A percentile compares a stretch with the other conserved stretches of the same genome.
These are phyloP conservation scores for Hypselothyrea guttata DNA, from an alignment of 2,888 invertebrate species.

Conservation along the genomic window DNA sequence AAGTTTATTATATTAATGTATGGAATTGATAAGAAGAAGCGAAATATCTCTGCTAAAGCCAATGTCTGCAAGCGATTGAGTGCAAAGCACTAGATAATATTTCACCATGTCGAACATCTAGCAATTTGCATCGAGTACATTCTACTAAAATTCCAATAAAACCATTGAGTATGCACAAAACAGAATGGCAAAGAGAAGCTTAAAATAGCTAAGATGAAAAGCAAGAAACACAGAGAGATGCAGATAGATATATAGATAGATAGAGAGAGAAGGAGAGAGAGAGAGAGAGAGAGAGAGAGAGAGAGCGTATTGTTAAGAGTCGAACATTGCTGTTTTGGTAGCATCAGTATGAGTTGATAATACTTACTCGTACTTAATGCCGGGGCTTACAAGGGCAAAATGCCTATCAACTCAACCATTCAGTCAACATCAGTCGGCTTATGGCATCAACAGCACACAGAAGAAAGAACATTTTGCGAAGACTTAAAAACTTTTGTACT, in stretches of 20 bases:
- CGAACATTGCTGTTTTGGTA: constrained; percentile 14
- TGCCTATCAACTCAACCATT: constrained; percentile 56
- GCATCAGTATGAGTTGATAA: constrained; percentile 42
- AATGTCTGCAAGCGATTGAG: neutral
- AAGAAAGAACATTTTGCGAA: constrained; percentile 57
- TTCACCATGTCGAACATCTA: neutral
- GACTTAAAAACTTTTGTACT: constrained; percentile 60
- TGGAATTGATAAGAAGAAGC: too few relatives aligned
- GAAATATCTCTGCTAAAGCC: too few relatives aligned
- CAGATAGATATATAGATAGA: too few relatives aligned
- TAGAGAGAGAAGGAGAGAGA: too few relatives aligned
- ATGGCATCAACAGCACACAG: constrained; percentile 41
- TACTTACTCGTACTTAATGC: constrained; percentile 54
- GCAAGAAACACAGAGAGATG: too few relatives aligned
- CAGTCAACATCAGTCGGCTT: constrained; percentile 64
- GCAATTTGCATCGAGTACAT: neutral
- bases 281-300: neutral
- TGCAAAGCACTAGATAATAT: constrained; percentile 11
- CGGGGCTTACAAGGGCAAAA: constrained; percentile 46
- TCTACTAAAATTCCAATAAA: constrained; percentile 10
- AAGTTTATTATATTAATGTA: too few relatives aligned
- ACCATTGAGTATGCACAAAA: constrained; percentile 23
- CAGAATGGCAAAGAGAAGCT: neutral
- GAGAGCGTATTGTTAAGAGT: neutral
- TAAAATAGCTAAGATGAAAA: too few relatives aligned